A percentile compares a stretch with the other conserved stretches of the same genome.
Conservation (phyloP, 2,113 vertebrate species). For the Dendropsophus ebraccatus region DNA sequence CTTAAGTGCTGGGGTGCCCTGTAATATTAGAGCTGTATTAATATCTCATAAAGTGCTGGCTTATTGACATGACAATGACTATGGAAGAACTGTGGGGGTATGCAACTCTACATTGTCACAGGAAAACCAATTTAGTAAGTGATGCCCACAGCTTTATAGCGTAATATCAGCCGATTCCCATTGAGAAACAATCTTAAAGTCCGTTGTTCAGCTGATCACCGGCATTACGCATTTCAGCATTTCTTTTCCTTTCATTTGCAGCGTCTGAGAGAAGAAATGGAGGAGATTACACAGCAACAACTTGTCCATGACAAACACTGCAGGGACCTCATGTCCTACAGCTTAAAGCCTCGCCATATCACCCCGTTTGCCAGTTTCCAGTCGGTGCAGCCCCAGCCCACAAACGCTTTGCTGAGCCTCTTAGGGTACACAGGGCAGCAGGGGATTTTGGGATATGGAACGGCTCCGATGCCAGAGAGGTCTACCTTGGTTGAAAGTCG, state of each 20-base stretch:
- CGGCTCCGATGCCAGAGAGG: slow-evolving; percentile 85
- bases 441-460: slow-evolving; percentile 88
- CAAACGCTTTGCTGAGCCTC: slow-evolving; percentile 91
- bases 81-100: too few species aligned
- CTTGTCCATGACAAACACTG: slow-evolving; percentile 97
- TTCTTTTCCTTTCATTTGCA: slow-evolving; percentile 60
- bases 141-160: too few species aligned
- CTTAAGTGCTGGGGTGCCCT: too few species aligned
- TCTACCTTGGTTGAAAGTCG: slow-evolving; percentile 92
- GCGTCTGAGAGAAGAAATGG: slow-evolving; percentile 98
- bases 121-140: too few species aligned
- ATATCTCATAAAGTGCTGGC: too few species aligned
- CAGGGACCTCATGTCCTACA: slow-evolving; percentile 94
- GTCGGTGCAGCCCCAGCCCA: slow-evolving; percentile 93
- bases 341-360: slow-evolving; percentile 94
- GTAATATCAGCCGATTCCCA: too few species aligned
- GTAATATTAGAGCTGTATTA: too few species aligned
- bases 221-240: too few species aligned
- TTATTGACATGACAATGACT: too few species aligned
- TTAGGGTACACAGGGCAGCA: slow-evolving; percentile 92
- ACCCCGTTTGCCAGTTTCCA: slow-evolving; percentile 97
- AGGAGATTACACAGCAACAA: slow-evolving; percentile 98
- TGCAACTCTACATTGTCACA: too few species aligned
- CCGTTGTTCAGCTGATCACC: not conserved
- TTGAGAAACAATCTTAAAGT: too few species aligned